Base-by-base conservation (phyloP, 2,888 invertebrate species). In the Caenorhabditis afra region DNA sequence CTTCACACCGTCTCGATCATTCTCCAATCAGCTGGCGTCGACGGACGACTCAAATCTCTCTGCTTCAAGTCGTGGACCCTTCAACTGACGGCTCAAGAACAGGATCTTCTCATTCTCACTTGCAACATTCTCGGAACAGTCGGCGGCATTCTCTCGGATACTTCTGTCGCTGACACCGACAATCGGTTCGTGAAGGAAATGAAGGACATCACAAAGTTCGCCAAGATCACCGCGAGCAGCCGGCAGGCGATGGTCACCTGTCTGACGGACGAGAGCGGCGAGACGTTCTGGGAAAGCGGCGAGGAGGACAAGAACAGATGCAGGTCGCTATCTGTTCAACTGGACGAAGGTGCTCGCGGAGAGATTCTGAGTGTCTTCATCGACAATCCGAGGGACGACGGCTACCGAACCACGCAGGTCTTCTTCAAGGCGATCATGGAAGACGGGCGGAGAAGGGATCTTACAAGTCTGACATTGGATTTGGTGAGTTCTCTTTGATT, bases 261-360 rank as follows among this genome's bases (percentile, higher is more conserved):
- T 83, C 92, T 98, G 16, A 95, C 94, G 0, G 98, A 98, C 90
- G 95, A 94, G 87, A 96, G 96, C 5, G 96, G 97, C 0, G 98
- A 98, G 91, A 98, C 98, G 0, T 98, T 98, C 91, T 98, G 98
- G 98, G 98, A 98, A 91, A 96, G 96, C 44, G 97, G 96, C 0
- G 97, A 97, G 88, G 97, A 97, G 90, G 97, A 98, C 91, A 91
- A 92, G 71, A 96, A 96, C 91, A 95, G 96, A 91, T 94, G 95
- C 23, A 96, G 97, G 2, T 49, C 64, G 1, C 49, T 88, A 37
- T 74, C 66, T 0, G 64, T 88, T 11, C 57, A 68, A 77, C 14
- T 81, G 1, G 81, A 81, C 8, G 91, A 93, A 81, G 93, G 93
- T 75, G 92, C 93, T 74, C 92, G 93, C 65, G 94, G 95, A 0